Base-by-base conservation (phyloP, 1,140 invertebrate species). In the Bombus affinis region DNA sequence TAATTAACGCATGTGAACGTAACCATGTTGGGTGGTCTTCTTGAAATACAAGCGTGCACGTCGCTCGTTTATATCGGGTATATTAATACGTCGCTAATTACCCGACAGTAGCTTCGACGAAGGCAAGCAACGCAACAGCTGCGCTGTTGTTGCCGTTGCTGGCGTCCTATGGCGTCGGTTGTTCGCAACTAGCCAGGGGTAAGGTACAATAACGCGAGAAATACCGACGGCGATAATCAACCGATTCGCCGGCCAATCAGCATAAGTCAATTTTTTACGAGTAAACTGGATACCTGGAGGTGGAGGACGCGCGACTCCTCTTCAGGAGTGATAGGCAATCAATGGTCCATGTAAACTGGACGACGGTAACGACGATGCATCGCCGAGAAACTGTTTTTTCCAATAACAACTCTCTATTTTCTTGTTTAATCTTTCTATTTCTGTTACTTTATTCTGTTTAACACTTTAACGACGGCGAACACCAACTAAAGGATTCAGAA, bases 31-130 rank as follows among this genome's bases (percentile, higher is more conserved):
- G 83, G 83, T 85, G 83, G 83, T 81, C 83, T 44, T 59, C 0
- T 35, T 84, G 65, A 68, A 59, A 84, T 66, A 76, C 42, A 68
- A 70, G 62, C 44, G 28, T 39, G 47, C 39, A 35, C 66, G 76
- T 72, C 39, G 83, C 66, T 84, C 76, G 76, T 84, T 84, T 79
- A 79, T 78, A 78, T 84, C 82, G 39, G 22, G n/a, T 53, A 79
- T 84, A 84, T 84, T 84, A 84, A 84, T 84, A 84, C 83, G 76
- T 62, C 65, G 82, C 75, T 84, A 84, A 84, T 84, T 79, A 84
- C 76, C 22, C 47, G 76, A 71, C 76, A 53, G 83, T 84, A 84
- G 82, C 82, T 53, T 70, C 47, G n/a, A 15, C 15, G 72, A 32
- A 68, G 18, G 47, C 28, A 39, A 37, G 35, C 47, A 37, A 59